These are phyloP conservation scores for Macaca fascicularis DNA, from an alignment of 2,113 vertebrate species.

Conservation along the genomic window DNA sequence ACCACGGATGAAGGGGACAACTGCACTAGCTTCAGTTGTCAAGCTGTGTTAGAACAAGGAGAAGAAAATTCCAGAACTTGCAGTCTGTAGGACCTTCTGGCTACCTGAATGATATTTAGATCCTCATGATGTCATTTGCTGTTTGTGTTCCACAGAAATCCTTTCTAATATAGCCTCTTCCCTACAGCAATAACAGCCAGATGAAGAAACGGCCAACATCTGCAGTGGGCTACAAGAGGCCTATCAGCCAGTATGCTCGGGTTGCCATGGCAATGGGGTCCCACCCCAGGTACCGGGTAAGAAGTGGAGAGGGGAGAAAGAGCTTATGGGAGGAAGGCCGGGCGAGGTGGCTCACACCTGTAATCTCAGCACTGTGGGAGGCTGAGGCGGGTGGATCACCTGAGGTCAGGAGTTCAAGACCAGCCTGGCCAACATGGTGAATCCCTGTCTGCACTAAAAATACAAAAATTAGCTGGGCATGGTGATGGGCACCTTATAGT, in stretches of 20 bases:
- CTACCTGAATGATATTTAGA: not conserved
- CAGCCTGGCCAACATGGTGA: too few relatives aligned
- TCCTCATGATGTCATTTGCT: not conserved
- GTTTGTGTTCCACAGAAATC: not conserved
- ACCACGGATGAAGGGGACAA: not conserved
- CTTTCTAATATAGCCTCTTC: not conserved
- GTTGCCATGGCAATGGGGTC: conserved; percentile 94
- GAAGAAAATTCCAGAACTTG: not conserved
- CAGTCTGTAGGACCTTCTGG: not conserved
- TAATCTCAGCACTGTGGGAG: too few relatives aligned
- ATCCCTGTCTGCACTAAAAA: too few relatives aligned
- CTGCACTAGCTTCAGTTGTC: not conserved
- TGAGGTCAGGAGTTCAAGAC: too few relatives aligned
- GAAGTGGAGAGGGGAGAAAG: conserved; percentile 51
- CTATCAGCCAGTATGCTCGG: conserved; percentile 95
- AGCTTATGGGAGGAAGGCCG: not conserved
- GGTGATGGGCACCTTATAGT: too few relatives aligned
- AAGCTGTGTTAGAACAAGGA: not conserved
- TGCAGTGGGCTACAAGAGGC: conserved; percentile 95
- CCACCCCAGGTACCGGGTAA: conserved; percentile 93
- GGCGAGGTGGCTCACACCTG: too few relatives aligned
- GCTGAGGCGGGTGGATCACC: too few relatives aligned
- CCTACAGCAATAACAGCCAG: conserved; percentile 82
- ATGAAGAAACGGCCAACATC: conserved; percentile 92
- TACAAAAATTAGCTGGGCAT: too few relatives aligned